A percentile compares a stretch with the other conserved stretches of the same genome.
These are phyloP conservation scores for Notarius quadriscutis DNA, from an alignment of 2,113 vertebrate species.

Conservation along the genomic window DNA sequence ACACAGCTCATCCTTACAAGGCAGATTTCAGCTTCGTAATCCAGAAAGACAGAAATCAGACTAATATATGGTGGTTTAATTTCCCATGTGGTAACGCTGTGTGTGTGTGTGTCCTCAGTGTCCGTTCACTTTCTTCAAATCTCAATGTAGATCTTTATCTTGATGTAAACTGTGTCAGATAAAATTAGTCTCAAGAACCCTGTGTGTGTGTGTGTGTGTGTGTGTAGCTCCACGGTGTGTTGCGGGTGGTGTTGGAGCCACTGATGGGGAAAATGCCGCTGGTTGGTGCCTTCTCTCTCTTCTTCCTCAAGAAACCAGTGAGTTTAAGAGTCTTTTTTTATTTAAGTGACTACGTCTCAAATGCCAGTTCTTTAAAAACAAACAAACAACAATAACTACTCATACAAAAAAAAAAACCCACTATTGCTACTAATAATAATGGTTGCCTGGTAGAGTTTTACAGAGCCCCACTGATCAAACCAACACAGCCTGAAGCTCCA, in stretches of 20 bases:
- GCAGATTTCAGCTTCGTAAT: background rate
- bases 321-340: conserved; percentile 53
- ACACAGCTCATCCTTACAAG: background rate
- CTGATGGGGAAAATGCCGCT: conserved; percentile 85
- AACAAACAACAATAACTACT: background rate
- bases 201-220: conserved; percentile 35
- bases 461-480: background rate
- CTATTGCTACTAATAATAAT: background rate
- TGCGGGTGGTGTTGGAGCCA: conserved; percentile 86
- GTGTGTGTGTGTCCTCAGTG: conserved; percentile 5
- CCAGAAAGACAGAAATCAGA: background rate
- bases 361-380: background rate
- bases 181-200: background rate
- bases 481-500: background rate
- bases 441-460: background rate
- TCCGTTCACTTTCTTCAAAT: background rate
- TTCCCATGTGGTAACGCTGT: background rate
- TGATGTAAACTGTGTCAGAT: background rate
- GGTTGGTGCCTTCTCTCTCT: conserved; percentile 82
- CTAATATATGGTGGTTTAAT: background rate
- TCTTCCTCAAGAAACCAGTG: conserved; percentile 86
- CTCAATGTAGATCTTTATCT: background rate
- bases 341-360: background rate
- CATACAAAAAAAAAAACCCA: background rate
- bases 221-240: conserved; percentile 79